phyloP scores from a whole-genome alignment of 2,113 vertebrate species.

The Trematomus loennbergii region DNA sequence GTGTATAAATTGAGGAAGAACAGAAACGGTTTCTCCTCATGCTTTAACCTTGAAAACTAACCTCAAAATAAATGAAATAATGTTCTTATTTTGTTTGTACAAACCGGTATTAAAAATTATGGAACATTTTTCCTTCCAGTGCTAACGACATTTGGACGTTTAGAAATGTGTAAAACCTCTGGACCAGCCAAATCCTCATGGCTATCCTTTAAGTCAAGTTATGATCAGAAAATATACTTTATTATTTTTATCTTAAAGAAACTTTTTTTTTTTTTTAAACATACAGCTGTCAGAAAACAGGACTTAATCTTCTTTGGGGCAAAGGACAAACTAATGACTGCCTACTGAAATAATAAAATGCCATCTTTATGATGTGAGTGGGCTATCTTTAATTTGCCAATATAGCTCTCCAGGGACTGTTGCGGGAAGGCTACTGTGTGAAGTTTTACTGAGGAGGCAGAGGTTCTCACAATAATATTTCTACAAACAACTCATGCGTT shows the following conservation, averaged over 20 bases:
- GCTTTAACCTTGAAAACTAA: neutral
- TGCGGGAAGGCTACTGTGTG: constrained; percentile 44
- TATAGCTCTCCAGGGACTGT: constrained; percentile 35
- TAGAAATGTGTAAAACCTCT: constrained; percentile 64
- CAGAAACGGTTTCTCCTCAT: constrained; percentile 7
- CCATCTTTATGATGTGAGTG: constrained; percentile 1
- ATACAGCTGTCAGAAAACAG: constrained; percentile 28
- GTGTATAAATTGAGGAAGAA: neutral
- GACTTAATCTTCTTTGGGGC: constrained; percentile 7
- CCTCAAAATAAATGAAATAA: neutral
- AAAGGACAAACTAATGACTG: constrained; percentile 4
- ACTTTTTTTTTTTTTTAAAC: constrained; percentile 21
- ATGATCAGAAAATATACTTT: constrained; percentile 66
- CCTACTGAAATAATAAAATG: constrained; percentile 22
- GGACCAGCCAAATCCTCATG: constrained; percentile 67
- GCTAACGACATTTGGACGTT: constrained; percentile 69
- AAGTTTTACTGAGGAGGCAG: constrained; percentile 39
- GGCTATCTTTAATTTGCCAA: constrained; percentile 40
- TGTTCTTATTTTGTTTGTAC: neutral
- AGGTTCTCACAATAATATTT: constrained; percentile 47
- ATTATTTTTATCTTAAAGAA: constrained; percentile 41
- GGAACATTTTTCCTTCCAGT: constrained; percentile 51
- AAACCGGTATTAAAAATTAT: constrained; percentile 61
- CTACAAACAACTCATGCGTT: constrained; percentile 47
- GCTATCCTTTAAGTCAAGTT: constrained; percentile 71